These are phyloP conservation scores for Sphaerodactylus townsendi DNA, from an alignment of 2,113 vertebrate genomes.

Conservation along the genomic window DNA sequence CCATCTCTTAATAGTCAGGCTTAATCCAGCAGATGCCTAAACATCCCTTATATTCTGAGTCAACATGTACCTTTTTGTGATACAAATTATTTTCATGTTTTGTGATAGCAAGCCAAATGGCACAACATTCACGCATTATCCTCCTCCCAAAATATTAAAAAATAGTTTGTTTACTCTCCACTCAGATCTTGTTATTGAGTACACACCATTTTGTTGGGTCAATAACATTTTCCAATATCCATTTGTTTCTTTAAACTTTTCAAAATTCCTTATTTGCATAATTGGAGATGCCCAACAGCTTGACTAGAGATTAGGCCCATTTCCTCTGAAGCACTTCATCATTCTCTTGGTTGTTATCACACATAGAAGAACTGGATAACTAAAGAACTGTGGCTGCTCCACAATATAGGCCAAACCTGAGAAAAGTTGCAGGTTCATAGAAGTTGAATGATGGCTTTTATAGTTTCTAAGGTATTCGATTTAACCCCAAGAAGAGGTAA, in stretches of 20 bases:
- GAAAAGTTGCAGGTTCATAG: rapidly evolving
- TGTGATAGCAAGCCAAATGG: rapidly evolving
- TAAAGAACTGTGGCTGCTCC: neutral
- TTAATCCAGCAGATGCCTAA: neutral
- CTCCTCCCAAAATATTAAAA: neutral
- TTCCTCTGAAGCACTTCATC: neutral
- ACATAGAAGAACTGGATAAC: neutral
- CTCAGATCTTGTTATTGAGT: neutral
- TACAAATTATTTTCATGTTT: neutral
- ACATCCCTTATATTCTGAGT: neutral
- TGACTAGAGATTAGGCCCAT: neutral
- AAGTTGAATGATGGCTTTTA: neutral
- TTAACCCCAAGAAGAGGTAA: conserved; percentile 5
- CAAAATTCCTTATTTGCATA: neutral
- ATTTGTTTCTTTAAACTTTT: too few relatives aligned
- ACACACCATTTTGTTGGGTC: neutral
- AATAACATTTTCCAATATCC: neutral
- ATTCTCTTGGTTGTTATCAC: neutral
- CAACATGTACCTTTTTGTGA: neutral
- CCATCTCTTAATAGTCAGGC: neutral
- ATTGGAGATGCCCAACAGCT: neutral
- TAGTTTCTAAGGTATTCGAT: neutral
- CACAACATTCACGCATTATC: rapidly evolving
- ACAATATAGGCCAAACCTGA: conserved; percentile 5
- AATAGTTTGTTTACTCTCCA: neutral